Percentiles rank a stretch among this genome's conserved stretches.
Conservation (phyloP, 1,140 invertebrate genomes). For the Epicauta chinensis region DNA sequence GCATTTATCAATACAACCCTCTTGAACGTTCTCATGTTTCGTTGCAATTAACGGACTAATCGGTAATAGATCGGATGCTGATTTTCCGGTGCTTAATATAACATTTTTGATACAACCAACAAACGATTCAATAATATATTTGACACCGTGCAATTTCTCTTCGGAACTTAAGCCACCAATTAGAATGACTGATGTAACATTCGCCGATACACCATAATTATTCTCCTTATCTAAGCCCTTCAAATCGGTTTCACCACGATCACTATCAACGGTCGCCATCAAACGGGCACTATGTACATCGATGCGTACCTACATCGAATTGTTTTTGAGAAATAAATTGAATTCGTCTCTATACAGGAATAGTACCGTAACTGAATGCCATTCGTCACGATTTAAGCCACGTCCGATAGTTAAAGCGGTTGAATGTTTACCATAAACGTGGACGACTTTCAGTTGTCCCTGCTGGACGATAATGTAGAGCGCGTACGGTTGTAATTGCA, state of each 20-base stretch:
- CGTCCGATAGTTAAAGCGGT: conserved; percentile 80
- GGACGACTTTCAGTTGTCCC: conserved; percentile 82
- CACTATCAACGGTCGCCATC: conserved; percentile 75
- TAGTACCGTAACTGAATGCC: conserved; percentile 74
- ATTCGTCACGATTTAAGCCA: conserved; percentile 80
- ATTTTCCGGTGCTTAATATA: conserved; percentile 73
- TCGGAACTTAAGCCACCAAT: conserved; percentile 84
- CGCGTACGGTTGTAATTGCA: conserved; percentile 69
- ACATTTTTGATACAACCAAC: conserved; percentile 86
- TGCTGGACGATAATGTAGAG: conserved; percentile 85
- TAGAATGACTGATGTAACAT: conserved; percentile 77
- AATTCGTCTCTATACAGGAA: not conserved
- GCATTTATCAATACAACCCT: conserved; percentile 77
- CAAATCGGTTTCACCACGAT: conserved; percentile 69
- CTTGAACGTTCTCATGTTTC: conserved; percentile 79
- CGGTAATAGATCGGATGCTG: conserved; percentile 69
- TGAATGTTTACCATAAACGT: conserved; percentile 78
- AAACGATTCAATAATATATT: conserved; percentile 87
- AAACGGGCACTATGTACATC: conserved; percentile 75
- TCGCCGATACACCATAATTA: conserved; percentile 76
- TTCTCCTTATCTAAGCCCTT: conserved; percentile 72
- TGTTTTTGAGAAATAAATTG: too few relatives aligned
- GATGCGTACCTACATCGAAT: conserved; percentile 57
- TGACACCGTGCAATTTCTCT: conserved; percentile 77
- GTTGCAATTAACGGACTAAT: conserved; percentile 74